A percentile compares a stretch with the other conserved stretches of the same genome.
phyloP scores from a whole-genome alignment of 2,113 vertebrate genomes.

The mouse (Mus musculus) region DNA sequence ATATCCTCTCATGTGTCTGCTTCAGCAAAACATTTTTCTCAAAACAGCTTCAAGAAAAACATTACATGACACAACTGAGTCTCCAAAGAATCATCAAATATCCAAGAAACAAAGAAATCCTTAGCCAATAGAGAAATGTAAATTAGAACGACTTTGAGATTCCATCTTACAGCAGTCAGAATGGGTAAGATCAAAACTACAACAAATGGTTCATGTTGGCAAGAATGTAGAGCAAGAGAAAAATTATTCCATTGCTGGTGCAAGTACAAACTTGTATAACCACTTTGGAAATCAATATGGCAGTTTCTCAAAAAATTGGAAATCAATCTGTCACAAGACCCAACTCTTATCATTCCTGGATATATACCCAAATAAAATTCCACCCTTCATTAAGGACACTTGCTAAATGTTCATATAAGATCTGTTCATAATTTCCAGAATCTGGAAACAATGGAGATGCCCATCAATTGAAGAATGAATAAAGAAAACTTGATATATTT shows the following conservation, averaged over 20 bases:
- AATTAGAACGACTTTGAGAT: background rate
- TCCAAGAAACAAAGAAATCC: background rate
- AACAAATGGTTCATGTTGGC: too few relatives aligned
- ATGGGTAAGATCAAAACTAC: too few relatives aligned
- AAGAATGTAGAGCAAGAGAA: too few relatives aligned
- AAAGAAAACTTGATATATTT: background rate
- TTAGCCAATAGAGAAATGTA: background rate
- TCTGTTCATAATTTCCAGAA: background rate
- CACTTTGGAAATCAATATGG: background rate
- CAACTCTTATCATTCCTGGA: background rate
- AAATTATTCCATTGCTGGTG: background rate
- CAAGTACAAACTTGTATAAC: background rate
- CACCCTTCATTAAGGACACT: background rate
- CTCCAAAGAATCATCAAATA: background rate
- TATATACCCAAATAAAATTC: background rate
- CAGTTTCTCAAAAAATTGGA: background rate
- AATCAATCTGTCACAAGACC: background rate
- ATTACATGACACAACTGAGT: too few relatives aligned
- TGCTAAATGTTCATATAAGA: background rate
- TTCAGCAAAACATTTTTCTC: too few relatives aligned
- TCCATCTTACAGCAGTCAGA: background rate
- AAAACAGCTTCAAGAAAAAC: too few relatives aligned
- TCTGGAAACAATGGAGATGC: background rate
- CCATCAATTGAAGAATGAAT: background rate
- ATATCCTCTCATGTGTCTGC: too few relatives aligned